phyloP scores from a whole-genome alignment of 2,113 vertebrate genomes.

The Hippocampus comes region DNA sequence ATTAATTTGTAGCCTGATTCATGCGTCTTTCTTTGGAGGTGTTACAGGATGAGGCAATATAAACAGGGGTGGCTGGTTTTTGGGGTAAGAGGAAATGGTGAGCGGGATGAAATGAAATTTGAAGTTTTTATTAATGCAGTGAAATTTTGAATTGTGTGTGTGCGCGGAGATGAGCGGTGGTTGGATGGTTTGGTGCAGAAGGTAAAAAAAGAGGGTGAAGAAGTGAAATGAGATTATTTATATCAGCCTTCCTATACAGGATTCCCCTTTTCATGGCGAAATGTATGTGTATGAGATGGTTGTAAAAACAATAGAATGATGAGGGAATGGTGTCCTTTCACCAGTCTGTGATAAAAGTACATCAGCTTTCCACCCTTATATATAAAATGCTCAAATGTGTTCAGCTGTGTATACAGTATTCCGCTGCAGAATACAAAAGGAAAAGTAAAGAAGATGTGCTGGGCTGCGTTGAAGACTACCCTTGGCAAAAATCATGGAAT shows the following conservation, averaged over 20 bases:
- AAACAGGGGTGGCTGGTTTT: conserved; percentile 22
- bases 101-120: conserved; percentile 37
- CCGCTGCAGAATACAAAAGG: neutral
- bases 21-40: conserved; percentile 48
- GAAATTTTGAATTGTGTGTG: conserved; percentile 23
- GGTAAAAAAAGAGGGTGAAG: conserved; percentile 42
- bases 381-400: neutral
- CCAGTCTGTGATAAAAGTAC: neutral
- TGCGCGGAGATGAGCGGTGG: conserved; percentile 4
- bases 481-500: neutral
- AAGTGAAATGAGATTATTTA: conserved; percentile 25
- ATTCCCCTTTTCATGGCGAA: conserved; percentile 17
- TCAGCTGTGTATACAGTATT: neutral
- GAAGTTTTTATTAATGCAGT: conserved; percentile 28
- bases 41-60: conserved; percentile 18
- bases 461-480: neutral
- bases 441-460: neutral
- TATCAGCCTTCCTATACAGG: conserved; percentile 26
- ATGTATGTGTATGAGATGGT: conserved; percentile 6
- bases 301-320: conserved; percentile 16
- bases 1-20: conserved; percentile 69
- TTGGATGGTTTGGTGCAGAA: conserved; percentile 19
- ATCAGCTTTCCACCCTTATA: neutral
- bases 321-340: conserved; percentile 14
- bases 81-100: conserved; percentile 33